Conservation (phyloP, 2,797 vertebrate species). For the Gephyroberyx darwinii region DNA sequence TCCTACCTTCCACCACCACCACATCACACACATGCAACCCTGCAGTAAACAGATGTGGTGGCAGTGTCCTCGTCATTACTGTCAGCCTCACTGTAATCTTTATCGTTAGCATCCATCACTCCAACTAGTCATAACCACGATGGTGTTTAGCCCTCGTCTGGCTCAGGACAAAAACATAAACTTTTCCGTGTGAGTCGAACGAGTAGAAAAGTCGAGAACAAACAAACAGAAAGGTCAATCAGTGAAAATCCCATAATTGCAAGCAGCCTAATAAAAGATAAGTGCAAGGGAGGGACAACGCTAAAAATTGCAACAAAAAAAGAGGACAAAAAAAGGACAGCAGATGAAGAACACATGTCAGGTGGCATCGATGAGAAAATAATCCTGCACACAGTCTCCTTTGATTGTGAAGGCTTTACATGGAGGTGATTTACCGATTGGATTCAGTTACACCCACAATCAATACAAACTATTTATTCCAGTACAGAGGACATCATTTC, state of each 20-base stretch:
- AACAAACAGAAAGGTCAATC: too few relatives aligned
- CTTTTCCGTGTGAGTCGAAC: too few relatives aligned
- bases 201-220: too few relatives aligned
- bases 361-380: too few relatives aligned
- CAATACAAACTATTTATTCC: background rate
- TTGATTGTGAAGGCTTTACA: background rate
- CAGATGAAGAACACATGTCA: background rate
- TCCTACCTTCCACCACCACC: constrained; percentile 33
- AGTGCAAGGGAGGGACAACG: too few relatives aligned
- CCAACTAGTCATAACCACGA: constrained; percentile 27
- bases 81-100: constrained; percentile 39
- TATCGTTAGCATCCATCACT: constrained; percentile 37
- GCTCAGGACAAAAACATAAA: constrained; percentile 49
- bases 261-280: too few relatives aligned
- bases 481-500: background rate
- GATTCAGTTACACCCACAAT: background rate
- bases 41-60: constrained; percentile 28
- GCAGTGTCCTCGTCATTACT: constrained; percentile 44
- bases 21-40: constrained; percentile 43
- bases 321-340: background rate
- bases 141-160: constrained; percentile 20
- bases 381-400: background rate
- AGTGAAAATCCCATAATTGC: too few relatives aligned
- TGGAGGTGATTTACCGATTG: background rate
- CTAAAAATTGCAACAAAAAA: too few relatives aligned